Base-by-base conservation (phyloP, 2,888 invertebrate species). In the Dryocosmus kuriphilus region DNA sequence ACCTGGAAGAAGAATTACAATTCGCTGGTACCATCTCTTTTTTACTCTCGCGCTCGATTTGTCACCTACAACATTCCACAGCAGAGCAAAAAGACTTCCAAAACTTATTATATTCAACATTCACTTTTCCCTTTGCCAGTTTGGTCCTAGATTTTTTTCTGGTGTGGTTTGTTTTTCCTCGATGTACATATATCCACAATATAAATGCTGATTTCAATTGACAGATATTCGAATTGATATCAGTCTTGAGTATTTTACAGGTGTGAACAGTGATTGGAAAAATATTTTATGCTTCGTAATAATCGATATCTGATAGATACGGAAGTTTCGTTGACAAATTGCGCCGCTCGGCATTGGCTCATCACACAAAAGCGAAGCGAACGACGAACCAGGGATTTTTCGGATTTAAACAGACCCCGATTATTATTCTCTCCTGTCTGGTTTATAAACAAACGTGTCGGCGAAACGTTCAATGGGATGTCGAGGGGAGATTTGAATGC, bases 401-500 rank as follows among this genome's bases (percentile, higher is more conserved):
- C 71, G 22, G 46, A 71, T 71, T 71, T 71, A 71, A 71, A 71
- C 71, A 71, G 51, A 24, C 46, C 71, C 32, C 51, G 71, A 71
- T 71, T 71, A 71, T 67, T 46, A 71, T 71, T 71, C 51, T 71
- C 71, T 71, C 71, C n/a, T 71, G 51, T 71, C 51, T 71, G 71
- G 71, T 71, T 71, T 71, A 55, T 71, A 71, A 71, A 71, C 46
- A 71, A 67, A 67, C 67, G 19, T 67, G 67, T 67, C 46, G 67
- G 46, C 46, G 67, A 67, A 71, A 32, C 27, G 60, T 60, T 60
- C 60, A 27, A 60, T 60, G 32, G 51, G 16, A 51, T 55, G 46
- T 46, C 71, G 71, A 71, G 51, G 71, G 71, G 71, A 71, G 71
- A 71, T 71, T 71, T 71, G 71, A 71, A 71, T 71, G 71, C 32